Percentiles rank a stretch among this genome's conserved stretches.
phyloP scores from a whole-genome alignment of 1,140 invertebrate genomes.

The Eubasilissa regina region DNA sequence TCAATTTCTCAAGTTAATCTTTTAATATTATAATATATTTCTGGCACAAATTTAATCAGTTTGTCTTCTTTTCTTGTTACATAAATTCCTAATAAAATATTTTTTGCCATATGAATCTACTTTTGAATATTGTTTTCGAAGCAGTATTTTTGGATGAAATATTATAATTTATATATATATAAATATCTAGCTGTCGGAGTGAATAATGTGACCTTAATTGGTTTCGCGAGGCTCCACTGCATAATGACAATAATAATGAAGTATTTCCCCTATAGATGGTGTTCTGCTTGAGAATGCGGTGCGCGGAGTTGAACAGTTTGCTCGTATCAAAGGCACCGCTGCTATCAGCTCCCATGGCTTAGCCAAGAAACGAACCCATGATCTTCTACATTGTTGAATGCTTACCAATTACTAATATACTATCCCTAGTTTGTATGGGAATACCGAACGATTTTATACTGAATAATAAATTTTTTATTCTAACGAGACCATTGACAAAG shows the following conservation, averaged over 20 bases:
- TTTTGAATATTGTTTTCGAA: no score
- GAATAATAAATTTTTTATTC: slow-evolving; percentile 16
- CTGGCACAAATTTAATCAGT: no score
- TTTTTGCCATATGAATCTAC: no score
- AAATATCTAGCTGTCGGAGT: no score
- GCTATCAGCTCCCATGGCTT: slow-evolving; percentile 36
- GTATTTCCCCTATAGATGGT: slow-evolving; percentile 37
- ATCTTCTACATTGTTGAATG: slow-evolving; percentile 32
- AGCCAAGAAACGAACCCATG: slow-evolving; percentile 28
- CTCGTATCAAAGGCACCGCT: slow-evolving; percentile 38
- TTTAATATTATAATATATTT: no score
- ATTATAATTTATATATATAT: no score
- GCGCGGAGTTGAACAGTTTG: slow-evolving; percentile 31
- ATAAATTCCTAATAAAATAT: no score
- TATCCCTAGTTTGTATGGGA: slow-evolving; percentile 14
- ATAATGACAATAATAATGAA: slow-evolving; percentile 38
- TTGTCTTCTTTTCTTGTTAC: no score
- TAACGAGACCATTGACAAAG: not conserved
- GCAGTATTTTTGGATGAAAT: not conserved
- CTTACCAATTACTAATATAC: slow-evolving; percentile 31
- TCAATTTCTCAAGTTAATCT: no score
- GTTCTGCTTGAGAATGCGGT: slow-evolving; percentile 31
- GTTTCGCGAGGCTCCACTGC: not conserved
- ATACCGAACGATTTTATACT: not conserved
- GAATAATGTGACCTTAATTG: slow-evolving; percentile 20